A percentile compares a stretch with the other conserved stretches of the same genome.
Conservation (phyloP, 2,888 invertebrate genomes). For the Stenolophus ochropezus region DNA sequence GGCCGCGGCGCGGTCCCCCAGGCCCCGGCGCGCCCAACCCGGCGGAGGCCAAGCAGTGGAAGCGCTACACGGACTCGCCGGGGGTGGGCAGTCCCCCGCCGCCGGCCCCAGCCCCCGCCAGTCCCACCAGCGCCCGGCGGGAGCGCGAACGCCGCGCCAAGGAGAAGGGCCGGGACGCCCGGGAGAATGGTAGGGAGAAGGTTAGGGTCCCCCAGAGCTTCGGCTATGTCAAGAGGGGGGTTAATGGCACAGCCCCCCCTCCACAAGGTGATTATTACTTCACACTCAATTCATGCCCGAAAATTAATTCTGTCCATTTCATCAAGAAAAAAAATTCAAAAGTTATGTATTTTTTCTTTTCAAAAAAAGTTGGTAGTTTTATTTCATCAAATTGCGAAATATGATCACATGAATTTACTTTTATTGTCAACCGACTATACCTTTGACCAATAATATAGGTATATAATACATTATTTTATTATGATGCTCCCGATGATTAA, state of each 20-base stretch:
- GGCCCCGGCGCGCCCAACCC: constrained; percentile 65
- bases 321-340: no score
- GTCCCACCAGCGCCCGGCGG: constrained; percentile 71
- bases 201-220: constrained; percentile 86
- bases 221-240: constrained; percentile 86
- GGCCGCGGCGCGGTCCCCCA: constrained; percentile 64
- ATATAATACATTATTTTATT: no score
- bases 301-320: no score
- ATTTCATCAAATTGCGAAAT: no score
- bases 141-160: constrained; percentile 67
- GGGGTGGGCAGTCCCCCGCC: constrained; percentile 78
- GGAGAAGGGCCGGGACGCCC: constrained; percentile 69
- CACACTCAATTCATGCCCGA: no score
- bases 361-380: no score
- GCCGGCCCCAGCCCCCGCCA: constrained; percentile 75
- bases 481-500: no score
- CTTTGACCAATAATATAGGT: no score
- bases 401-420: no score
- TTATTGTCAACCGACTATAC: no score
- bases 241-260: constrained; percentile 69
- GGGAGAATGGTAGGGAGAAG: constrained; percentile 74
- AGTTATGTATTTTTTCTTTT: no score
- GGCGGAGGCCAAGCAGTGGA: constrained; percentile 74
- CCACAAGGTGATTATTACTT: constrained; percentile 55
- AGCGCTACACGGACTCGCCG: constrained; percentile 80